Evolutionary conservation across 2,797 vertebrate genomes (phyloP), one percentile per base, ranked within the genome.

Genomic region (Champsocephalus esox): DNA sequence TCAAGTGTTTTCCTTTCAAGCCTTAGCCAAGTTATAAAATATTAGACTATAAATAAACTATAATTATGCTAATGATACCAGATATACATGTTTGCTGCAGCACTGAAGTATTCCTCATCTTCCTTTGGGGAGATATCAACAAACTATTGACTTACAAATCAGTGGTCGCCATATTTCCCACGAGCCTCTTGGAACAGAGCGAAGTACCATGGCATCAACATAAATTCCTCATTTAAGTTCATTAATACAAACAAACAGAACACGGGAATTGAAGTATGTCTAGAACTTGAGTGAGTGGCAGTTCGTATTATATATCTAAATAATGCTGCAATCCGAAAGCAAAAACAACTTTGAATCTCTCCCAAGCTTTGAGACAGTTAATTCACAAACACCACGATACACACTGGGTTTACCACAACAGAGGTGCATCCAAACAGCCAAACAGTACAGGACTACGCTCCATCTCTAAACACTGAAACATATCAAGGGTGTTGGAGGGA

Each of bases 31-130:
- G 77, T 85, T 88, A 70, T 80, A 75, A 70, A 90, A 81, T 73
- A 81, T 89, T 83, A 77, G 56, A 89, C 86, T 86, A 85, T 89
- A 92, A 94, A 94, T 90, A 93, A 89, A 84, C 73, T 87, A 66
- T 88, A 87, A 86, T 90, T 88, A 94, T 88, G 88, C 73, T 84
- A 89, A 92, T 90, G 28, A 57, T 24, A 68, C 58, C 73, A 81
- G 12, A 90, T 86, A 89, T 87, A 86, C 78, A 82, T 78, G 77
- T 79, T 82, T 80, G 41, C 77, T 17, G 68, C 28, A 61, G 61
- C 46, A 61, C 73, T 81, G 46, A 85, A 82, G 63, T 75, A 87
- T 84, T 84, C 67, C 80, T 81, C 44, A 6, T 45, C 61, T 69
- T 78, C 80, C 85, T 64, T 21, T 28, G 67, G 57, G 75, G 68